Evolutionary conservation across 2,888 invertebrate species (phyloP), one percentile per base, ranked within the genome.

Genomic region (Drosophila limbata): DNA sequence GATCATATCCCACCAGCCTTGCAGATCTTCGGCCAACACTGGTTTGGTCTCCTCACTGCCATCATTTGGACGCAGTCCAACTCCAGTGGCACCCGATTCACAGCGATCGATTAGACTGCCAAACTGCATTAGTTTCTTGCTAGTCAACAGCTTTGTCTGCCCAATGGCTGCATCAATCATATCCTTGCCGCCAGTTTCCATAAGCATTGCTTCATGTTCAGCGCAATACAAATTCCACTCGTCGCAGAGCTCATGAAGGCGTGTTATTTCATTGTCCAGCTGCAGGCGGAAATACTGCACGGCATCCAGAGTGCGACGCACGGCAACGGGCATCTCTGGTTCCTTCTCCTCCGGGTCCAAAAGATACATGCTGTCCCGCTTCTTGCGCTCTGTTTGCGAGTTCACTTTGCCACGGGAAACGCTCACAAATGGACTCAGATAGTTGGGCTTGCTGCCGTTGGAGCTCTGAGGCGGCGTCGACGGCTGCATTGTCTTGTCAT

Each of bases 121-220:
- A 87, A 97, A 96, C 90, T 96, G 95, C 86, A 94, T 93, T 77
- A 96, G 95, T 88, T 96, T 97, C 84, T 96, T 95, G 11, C 93
- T 93, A 1, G 95, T 93, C 4, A 97, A 92, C n/a, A 97, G 92
- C 66, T 94, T 94, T 0, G 96, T 95, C 92, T 96, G 96, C 0
- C 97, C 96, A 62, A 96, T 93, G 0, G 96, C 94, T 28, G 95
- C 95, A 85, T 95, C 93, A 19, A 97, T 94, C 90, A 94, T 92
- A 75, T 94, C 94, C 4, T 88, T 88, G 19, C 89, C 91, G 1
- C 80, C 84, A 1, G 81, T 84, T 47, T 87, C 77, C 68, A 93
- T 93, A 0, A 94, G 90, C 3, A 85, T 70, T 10, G 83, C 66
- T n/a, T 81, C 68, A 57, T 92, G 79, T 4, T 83, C 65, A 1